Percentiles rank a stretch among this genome's conserved stretches.
Conservation (phyloP, 2,797 vertebrate genomes). For the Glossophaga mutica region DNA sequence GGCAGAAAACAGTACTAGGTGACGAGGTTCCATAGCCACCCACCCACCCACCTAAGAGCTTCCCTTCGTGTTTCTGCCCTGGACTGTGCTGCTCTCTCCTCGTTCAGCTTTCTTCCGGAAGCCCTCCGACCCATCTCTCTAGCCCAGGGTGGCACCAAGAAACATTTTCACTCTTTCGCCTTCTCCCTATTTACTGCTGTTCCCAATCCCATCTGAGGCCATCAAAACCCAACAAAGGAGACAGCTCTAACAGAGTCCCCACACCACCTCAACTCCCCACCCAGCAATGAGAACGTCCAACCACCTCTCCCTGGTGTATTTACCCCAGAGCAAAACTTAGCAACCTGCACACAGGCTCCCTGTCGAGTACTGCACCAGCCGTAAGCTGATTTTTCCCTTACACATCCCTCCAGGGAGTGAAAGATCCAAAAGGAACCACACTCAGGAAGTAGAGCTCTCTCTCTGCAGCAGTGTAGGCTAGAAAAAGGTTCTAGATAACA, state of each 20-base stretch:
- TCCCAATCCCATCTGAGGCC: background rate
- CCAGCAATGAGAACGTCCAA: background rate
- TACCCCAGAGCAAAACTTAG: background rate
- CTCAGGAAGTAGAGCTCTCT: background rate
- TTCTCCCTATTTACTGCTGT: background rate
- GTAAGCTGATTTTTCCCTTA: background rate
- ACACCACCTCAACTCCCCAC: background rate
- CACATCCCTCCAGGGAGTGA: background rate
- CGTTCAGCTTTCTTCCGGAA: background rate
- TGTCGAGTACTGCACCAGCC: background rate
- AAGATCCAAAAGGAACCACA: background rate
- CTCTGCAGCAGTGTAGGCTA: background rate
- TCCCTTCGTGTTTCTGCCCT: background rate
- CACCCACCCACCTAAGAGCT: background rate
- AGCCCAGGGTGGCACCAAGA: background rate
- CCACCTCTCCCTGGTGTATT: background rate
- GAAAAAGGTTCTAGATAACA: background rate
- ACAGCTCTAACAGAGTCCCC: background rate
- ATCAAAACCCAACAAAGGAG: background rate
- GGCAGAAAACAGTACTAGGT: rapidly evolving
- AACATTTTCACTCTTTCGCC: background rate
- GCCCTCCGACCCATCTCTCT: background rate
- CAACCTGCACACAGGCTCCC: background rate
- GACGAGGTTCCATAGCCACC: background rate
- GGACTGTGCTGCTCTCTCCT: no score